Base-by-base conservation (phyloP, 2,797 vertebrate species). In the Picus viridis region DNA sequence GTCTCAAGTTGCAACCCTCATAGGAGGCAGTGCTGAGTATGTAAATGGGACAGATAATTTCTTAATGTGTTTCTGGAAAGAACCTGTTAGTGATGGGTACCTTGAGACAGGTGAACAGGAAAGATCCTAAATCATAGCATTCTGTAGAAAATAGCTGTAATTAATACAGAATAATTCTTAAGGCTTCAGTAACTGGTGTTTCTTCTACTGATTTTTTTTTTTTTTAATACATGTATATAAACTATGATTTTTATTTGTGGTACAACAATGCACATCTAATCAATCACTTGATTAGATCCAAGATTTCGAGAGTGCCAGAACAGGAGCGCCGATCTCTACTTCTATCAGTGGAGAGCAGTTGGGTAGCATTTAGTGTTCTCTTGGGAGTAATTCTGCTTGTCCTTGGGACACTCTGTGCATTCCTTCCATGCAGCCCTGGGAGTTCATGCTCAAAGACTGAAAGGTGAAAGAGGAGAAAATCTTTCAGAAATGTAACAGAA, bases 361-460 rank as follows among this genome's bases (percentile, higher is more conserved):
- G 61, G 64, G 17, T 88, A 70, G 27, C 34, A 58, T 81, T 94
- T 81, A 83, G 57, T 54, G 27, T 70, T 92, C 63, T 76, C 57
- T 79, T 8, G 6, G 49, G 72, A 45, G 26, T 73, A 83, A 78
- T 93, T 95, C 73, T 45, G 19, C 73, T 69, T 76, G 87, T 93
- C 78, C 82, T 90, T 1, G 2, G 73, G 79, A 67, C 47, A 22
- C 76, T 94, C 57, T 67, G 67, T 6, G 1, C 59, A 63, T 85
- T 93, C 27, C 63, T 92, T 61, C 86, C 74, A 51, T 56, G 61
- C 69, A 93, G 53, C 75, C 51, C 79, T 90, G 69, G 4, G n/a
- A 70, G 81, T 94, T 96, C 86, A 73, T 89, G 39, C 90, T 95
- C 86, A 95, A 92, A 95, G 92, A 89, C 87, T 73, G 86, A 89